Evolutionary conservation across 2,113 vertebrate genomes (phyloP).

Genomic region (Urocynchramus pylzowi): DNA sequence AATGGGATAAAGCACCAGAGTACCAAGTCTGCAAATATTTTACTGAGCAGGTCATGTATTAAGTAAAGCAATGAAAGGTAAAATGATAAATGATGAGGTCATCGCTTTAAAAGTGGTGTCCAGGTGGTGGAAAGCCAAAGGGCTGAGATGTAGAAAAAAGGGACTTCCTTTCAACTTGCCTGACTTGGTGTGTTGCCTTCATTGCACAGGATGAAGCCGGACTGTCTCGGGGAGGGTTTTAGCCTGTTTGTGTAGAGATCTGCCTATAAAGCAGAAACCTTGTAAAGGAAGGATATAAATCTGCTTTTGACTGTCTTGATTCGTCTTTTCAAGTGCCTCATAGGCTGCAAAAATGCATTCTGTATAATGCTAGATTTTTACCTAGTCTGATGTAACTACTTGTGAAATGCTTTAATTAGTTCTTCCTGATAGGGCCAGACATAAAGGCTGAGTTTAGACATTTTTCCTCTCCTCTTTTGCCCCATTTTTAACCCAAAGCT

Average conservation of each 20-base stretch:
- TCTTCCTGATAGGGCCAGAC: not conserved
- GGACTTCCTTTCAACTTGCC: constrained; percentile 13
- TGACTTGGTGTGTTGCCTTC: not conserved
- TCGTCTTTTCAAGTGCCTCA: not conserved
- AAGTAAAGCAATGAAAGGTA: constrained; percentile 68
- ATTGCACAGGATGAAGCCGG: not conserved
- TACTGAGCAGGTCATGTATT: constrained; percentile 70
- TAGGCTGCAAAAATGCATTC: not conserved
- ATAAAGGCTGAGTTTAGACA: not conserved
- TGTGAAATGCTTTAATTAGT: not conserved
- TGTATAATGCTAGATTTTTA: not conserved
- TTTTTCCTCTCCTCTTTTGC: not conserved
- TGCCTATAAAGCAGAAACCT: not conserved
- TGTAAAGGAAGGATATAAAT: not conserved
- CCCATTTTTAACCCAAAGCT: not conserved
- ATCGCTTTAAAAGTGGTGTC: constrained; percentile 44
- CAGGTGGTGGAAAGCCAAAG: constrained; percentile 62
- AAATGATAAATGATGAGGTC: constrained; percentile 73
- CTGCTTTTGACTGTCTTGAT: not conserved
- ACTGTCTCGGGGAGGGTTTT: not conserved
- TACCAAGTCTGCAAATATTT: constrained; percentile 69
- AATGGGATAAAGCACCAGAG: constrained; percentile 68
- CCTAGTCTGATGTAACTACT: not conserved
- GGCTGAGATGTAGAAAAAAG: constrained; percentile 23
- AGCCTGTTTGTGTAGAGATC: not conserved